These are phyloP conservation scores for Pediacus dermestoides DNA, from an alignment of 2,888 invertebrate genomes.

Conservation along the genomic window DNA sequence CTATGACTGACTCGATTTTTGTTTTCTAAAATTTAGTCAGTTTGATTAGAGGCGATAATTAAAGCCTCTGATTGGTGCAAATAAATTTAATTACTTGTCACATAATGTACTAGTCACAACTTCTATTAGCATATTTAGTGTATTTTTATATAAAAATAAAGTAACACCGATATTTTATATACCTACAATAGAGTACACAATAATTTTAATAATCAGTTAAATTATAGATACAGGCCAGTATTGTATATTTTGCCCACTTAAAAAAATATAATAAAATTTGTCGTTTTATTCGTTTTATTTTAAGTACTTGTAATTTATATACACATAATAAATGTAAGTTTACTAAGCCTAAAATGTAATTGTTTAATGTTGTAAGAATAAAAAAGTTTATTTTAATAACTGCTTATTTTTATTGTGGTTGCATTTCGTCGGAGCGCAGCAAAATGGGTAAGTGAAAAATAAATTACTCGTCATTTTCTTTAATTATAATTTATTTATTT, in stretches of 20 bases:
- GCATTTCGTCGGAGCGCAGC: no score
- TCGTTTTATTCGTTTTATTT: conserved; percentile 9
- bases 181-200: no score
- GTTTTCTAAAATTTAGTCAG: no score
- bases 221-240: conserved; percentile 25
- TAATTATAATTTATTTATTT: no score
- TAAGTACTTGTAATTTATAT: conserved; percentile 13
- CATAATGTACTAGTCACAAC: conserved; percentile 26
- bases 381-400: conserved; percentile 12
- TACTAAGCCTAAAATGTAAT: conserved; percentile 18
- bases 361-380: conserved; percentile 15
- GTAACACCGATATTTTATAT: conserved; percentile 3
- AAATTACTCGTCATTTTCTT: no score
- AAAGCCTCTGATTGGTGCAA: conserved; percentile 1
- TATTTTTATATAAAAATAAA: conserved; percentile 9
- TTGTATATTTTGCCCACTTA: no score
- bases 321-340: conserved; percentile 13
- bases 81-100: conserved; percentile 16
- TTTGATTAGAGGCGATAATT: no score
- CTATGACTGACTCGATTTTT: no score
- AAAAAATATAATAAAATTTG: no score
- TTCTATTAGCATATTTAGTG: conserved; percentile 9
- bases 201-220: conserved; percentile 14
- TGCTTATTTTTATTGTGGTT: conserved; percentile 13
- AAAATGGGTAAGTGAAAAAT: no score